phyloP scores from a whole-genome alignment of 2,797 vertebrate species.

The Acipenser oxyrinchus region DNA sequence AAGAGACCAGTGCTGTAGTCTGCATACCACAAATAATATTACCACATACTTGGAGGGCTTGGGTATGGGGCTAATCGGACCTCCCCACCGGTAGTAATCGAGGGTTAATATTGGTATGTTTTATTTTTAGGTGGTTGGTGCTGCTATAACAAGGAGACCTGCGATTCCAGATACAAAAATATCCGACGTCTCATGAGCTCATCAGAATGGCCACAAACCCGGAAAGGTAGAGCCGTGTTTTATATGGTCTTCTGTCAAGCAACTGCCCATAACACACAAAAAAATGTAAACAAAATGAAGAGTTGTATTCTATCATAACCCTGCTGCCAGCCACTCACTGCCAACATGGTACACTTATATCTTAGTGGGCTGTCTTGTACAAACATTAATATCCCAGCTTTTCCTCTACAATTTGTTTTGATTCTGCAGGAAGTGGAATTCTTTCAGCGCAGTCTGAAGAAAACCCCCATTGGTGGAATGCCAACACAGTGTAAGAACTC shows the following conservation, averaged over 20 bases:
- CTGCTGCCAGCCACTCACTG: too few species aligned
- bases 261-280: background rate
- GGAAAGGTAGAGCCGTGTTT: conserved; percentile 47
- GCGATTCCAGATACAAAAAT: conserved; percentile 71
- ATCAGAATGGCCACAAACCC: conserved; percentile 60
- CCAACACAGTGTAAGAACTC: conserved; percentile 67
- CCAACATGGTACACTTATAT: too few species aligned
- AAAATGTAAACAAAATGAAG: background rate
- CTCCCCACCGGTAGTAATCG: conserved; percentile 24
- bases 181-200: conserved; percentile 70
- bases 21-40: conserved; percentile 26
- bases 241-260: background rate
- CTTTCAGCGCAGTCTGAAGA: conserved; percentile 62
- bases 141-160: conserved; percentile 74
- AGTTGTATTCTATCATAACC: too few species aligned
- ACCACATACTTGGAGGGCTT: background rate
- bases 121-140: conserved; percentile 69
- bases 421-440: conserved; percentile 64
- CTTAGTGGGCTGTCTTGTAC: too few species aligned
- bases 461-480: conserved; percentile 73
- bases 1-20: background rate
- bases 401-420: conserved; percentile 22
- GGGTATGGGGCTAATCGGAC: conserved; percentile 12
- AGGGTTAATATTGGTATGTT: conserved; percentile 41
- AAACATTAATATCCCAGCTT: background rate